Conservation (phyloP, 2,113 vertebrate genomes). For the Microcebus lehilahytsara region DNA sequence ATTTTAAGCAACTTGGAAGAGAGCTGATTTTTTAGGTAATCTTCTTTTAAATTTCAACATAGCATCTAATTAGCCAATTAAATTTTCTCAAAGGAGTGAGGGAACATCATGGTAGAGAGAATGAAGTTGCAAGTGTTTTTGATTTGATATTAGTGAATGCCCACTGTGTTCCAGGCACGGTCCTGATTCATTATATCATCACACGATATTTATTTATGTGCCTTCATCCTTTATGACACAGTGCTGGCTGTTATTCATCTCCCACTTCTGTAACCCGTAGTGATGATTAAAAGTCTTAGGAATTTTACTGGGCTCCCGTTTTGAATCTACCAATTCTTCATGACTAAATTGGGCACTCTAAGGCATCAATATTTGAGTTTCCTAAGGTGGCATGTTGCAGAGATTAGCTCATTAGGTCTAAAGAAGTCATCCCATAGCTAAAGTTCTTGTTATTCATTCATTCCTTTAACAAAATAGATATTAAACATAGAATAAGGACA, state of each 20-base stretch:
- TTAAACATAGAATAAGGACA: background rate
- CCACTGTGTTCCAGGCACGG: background rate
- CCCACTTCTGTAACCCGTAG: background rate
- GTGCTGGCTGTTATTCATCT: background rate
- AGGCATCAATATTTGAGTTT: background rate
- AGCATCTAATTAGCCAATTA: background rate
- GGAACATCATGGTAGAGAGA: background rate
- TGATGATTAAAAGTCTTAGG: constrained; percentile 40
- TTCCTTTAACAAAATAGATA: background rate
- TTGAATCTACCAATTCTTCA: background rate
- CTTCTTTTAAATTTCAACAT: background rate
- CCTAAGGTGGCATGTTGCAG: background rate
- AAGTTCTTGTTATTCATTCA: background rate
- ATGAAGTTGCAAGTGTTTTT: background rate
- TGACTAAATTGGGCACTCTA: background rate
- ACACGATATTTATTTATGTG: background rate
- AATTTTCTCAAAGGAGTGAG: background rate
- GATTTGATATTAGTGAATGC: background rate
- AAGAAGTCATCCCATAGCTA: background rate
- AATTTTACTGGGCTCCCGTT: background rate
- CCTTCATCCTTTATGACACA: background rate
- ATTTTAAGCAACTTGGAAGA: background rate
- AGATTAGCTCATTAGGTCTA: background rate
- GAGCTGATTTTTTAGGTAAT: background rate
- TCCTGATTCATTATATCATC: background rate